Percentiles rank a stretch among this genome's conserved stretches.
phyloP scores from a whole-genome alignment of 2,888 invertebrate genomes.

The Aporophyla lueneburgensis region DNA sequence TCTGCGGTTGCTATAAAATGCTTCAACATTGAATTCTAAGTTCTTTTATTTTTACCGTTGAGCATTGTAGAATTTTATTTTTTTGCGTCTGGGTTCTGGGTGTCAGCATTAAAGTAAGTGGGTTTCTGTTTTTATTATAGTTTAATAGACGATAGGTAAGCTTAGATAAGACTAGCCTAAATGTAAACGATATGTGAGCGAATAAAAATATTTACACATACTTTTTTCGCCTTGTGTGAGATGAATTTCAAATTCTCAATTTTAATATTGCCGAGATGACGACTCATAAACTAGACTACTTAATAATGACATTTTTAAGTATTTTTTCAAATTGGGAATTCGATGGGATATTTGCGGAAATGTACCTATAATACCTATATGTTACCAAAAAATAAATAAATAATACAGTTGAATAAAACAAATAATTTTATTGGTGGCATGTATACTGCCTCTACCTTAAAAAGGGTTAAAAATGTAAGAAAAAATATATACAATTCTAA shows the following conservation, averaged over 20 bases:
- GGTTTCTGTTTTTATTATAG: conserved; percentile 18
- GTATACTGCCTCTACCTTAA: too few relatives aligned
- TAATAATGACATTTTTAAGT: too few relatives aligned
- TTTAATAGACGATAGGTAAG: conserved; percentile 1
- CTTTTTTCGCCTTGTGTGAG: neutral
- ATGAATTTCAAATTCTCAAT: neutral
- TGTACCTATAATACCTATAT: too few relatives aligned
- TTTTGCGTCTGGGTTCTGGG: conserved; percentile 7
- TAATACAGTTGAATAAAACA: too few relatives aligned
- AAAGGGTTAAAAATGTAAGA: too few relatives aligned
- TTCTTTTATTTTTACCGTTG: conserved; percentile 45
- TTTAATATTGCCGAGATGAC: too few relatives aligned
- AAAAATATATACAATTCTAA: too few relatives aligned
- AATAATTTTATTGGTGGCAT: too few relatives aligned
- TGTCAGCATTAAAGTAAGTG: conserved; percentile 6
- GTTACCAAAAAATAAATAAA: too few relatives aligned
- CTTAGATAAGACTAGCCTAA: neutral
- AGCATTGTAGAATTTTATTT: conserved; percentile 11
- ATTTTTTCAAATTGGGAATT: too few relatives aligned
- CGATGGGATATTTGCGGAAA: too few relatives aligned
- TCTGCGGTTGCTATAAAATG: conserved; percentile 58
- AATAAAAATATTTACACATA: neutral
- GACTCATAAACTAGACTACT: too few relatives aligned
- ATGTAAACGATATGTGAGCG: neutral
- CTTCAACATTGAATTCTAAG: conserved; percentile 50